Percentiles rank a stretch among this genome's conserved stretches.
Evolutionary conservation across 2,113 vertebrate species (phyloP).

Genomic region (Tenrec ecaudatus): DNA sequence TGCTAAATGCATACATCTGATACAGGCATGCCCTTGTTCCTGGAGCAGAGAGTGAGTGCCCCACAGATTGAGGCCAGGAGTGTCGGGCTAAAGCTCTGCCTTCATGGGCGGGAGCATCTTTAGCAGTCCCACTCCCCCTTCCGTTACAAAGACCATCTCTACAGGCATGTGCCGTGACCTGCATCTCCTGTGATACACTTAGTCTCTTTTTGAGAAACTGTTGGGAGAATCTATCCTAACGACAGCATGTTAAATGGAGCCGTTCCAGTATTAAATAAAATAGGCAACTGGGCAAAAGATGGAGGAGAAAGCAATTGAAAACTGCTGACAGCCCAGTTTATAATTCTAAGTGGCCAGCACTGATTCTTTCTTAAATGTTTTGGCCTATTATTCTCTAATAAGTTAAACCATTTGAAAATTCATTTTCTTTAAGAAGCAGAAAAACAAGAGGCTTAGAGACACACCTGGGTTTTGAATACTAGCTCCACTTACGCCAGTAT

Average conservation of each 20-base stretch:
- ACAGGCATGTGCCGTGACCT: not conserved
- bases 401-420: not conserved
- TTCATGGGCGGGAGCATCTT: too few species aligned
- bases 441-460: not conserved
- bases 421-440: not conserved
- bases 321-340: not conserved
- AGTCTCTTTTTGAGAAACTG: not conserved
- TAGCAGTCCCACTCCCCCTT: not conserved
- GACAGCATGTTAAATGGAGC: slow-evolving; percentile 5
- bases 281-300: not conserved
- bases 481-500: not conserved
- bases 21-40: not conserved
- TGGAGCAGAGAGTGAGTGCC: not conserved
- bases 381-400: slow-evolving; percentile 33
- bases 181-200: not conserved
- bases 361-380: slow-evolving; percentile 9
- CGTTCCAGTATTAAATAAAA: slow-evolving; percentile 35
- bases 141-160: not conserved
- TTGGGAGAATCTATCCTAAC: not conserved
- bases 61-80: not conserved
- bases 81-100: not conserved
- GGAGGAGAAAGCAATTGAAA: not conserved
- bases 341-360: not conserved
- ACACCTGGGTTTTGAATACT: not conserved
- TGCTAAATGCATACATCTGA: not conserved